A percentile compares a stretch with the other conserved stretches of the same genome.
Evolutionary conservation across 2,888 invertebrate species (phyloP).

Genomic region (Xanthorhoe spadicearia): DNA sequence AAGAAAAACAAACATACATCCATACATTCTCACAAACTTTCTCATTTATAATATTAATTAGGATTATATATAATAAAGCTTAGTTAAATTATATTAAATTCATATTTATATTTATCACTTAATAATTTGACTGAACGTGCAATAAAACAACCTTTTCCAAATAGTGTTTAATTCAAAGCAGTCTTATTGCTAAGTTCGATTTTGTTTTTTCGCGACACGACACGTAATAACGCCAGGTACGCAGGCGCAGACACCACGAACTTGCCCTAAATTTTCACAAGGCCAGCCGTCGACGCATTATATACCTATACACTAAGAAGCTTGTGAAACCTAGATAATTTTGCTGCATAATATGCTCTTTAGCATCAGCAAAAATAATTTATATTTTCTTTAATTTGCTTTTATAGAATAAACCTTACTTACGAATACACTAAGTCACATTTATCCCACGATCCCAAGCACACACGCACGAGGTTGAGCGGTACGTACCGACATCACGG

Average conservation of each 20-base stretch:
- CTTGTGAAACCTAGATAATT: neutral
- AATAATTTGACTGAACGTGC: too few relatives aligned
- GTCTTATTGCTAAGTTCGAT: neutral
- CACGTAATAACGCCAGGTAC: constrained; percentile 15
- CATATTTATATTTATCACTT: too few relatives aligned
- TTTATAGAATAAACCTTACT: constrained; percentile 5
- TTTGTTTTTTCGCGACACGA: neutral
- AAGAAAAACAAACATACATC: too few relatives aligned
- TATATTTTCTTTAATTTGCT: too few relatives aligned
- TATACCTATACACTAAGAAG: constrained; percentile 3
- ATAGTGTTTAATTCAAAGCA: neutral
- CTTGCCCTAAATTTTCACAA: constrained; percentile 22
- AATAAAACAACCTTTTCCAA: neutral
- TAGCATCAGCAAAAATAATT: neutral
- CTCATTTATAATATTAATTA: too few relatives aligned
- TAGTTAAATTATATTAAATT: too few relatives aligned
- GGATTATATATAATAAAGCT: too few relatives aligned
- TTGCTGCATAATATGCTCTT: constrained; percentile 1
- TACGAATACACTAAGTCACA: constrained; percentile 4
- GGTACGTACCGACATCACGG: constrained; percentile 20
- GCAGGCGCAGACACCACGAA: constrained; percentile 23
- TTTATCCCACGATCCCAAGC: constrained; percentile 10
- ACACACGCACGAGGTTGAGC: constrained; percentile 1
- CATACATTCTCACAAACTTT: too few relatives aligned
- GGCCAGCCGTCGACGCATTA: constrained; percentile 12